Base-by-base conservation (phyloP, 1,140 invertebrate genomes). In the Anastrepha ludens region DNA sequence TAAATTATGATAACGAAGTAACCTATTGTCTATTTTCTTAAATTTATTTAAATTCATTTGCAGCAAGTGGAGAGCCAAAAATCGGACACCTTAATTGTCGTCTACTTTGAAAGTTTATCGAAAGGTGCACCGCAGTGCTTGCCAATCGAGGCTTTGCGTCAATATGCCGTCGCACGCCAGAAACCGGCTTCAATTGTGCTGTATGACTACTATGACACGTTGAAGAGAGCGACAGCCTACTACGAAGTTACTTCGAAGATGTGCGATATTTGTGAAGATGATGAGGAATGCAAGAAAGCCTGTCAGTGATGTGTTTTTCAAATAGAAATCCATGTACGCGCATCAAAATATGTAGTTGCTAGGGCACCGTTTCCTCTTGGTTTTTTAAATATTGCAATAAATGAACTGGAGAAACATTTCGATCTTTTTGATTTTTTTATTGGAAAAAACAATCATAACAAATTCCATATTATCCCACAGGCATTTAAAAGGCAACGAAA, bases 151-250 rank as follows among this genome's bases (percentile, higher is more conserved):
- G 97, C 97, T 1, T 97, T 96, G 90, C 95, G 97, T 90, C 96
- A 96, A 1, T 96, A 96, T 91, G 96, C 96, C 92, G 97, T 98
- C 6, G 97, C 97, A 3, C 96, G 96, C 89, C 97, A 98, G 90
- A 97, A 97, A 91, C 96, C 97, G 59, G 96, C 97, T 11, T 95
- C 97, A 41, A 96, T 99, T 39, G 94, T 95, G 11, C 95, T 98
- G 78, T 99, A 98, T 90, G 98, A 99, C 91, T 99, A 99, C 91
- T 99, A 99, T 90, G 97, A 98, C 92, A 97, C 96, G 89, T 95
- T 97, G 96, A 95, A 96, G 95, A 91, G 91, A 88, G 91, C 92
- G 39, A 91, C 91, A 8, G 89, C 90, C 11, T 92, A 90, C 55
- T 93, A 93, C 88, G 89, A 91, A n/a, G 87, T 91, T 20, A 89